Evolutionary conservation across 2,888 invertebrate species (phyloP).

Genomic region (Cremastinae sp.): DNA sequence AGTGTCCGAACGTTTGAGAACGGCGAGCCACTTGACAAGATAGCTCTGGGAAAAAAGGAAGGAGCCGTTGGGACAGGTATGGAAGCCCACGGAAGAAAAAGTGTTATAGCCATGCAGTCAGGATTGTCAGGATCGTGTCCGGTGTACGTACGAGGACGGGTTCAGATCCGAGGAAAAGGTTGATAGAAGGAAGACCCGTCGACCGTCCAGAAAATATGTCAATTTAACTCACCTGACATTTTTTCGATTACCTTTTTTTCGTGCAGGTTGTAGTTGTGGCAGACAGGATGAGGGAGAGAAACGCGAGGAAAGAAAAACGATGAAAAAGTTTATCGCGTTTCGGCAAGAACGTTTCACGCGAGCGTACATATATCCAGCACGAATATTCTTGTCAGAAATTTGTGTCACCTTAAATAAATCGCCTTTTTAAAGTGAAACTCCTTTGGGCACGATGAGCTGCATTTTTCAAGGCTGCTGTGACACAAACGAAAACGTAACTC

Average conservation of each 20-base stretch:
- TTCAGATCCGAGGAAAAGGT: slow-evolving; percentile 25
- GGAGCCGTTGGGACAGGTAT: neutral
- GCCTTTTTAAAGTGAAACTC: too few species aligned
- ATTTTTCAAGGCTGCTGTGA: too few species aligned
- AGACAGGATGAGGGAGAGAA: slow-evolving; percentile 35
- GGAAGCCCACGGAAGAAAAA: slow-evolving; percentile 28
- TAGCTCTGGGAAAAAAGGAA: neutral
- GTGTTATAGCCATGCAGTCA: slow-evolving; percentile 21
- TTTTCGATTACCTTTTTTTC: slow-evolving; percentile 56
- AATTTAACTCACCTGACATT: slow-evolving; percentile 59
- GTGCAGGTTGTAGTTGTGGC: slow-evolving; percentile 21
- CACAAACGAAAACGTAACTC: too few species aligned
- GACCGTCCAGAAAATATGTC: slow-evolving; percentile 57
- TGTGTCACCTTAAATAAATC: slow-evolving; percentile 44
- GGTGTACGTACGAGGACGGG: slow-evolving; percentile 1
- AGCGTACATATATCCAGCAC: slow-evolving; percentile 5
- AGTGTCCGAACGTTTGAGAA: too few species aligned
- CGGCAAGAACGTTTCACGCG: slow-evolving; percentile 5
- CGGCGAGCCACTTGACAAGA: too few species aligned
- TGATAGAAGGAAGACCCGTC: slow-evolving; percentile 32
- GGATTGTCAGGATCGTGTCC: slow-evolving; percentile 28
- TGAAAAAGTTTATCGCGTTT: too few species aligned
- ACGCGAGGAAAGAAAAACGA: slow-evolving; percentile 1
- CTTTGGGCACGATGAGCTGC: too few species aligned
- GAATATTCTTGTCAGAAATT: slow-evolving; percentile 55